phyloP scores from a whole-genome alignment of 2,888 invertebrate genomes.

The Cerastis rubricosa region DNA sequence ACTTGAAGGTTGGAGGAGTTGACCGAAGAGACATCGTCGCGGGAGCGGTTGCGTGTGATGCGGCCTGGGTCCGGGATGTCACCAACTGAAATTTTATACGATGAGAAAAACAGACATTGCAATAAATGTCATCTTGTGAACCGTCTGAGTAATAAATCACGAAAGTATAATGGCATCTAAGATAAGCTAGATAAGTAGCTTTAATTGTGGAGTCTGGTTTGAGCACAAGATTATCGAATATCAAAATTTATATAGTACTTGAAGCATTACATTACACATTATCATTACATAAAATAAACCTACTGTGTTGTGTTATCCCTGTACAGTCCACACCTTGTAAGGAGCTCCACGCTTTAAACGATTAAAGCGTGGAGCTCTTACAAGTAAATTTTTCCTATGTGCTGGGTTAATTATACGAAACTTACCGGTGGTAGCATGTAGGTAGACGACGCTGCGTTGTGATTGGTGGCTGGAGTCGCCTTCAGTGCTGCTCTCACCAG shows the following conservation, averaged over 20 bases:
- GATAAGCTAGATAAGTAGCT: background rate
- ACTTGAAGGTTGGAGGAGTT: constrained; percentile 92
- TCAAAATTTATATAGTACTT: background rate
- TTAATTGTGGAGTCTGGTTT: background rate
- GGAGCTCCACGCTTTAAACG: background rate
- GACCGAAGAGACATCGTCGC: constrained; percentile 94
- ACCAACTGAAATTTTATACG: constrained; percentile 90
- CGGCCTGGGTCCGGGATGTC: constrained; percentile 95
- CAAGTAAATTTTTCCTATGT: background rate
- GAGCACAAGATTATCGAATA: background rate
- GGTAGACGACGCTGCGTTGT: constrained; percentile 95
- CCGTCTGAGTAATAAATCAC: background rate
- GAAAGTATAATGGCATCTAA: background rate
- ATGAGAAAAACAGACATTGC: background rate
- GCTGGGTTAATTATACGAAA: background rate
- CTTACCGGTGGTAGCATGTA: constrained; percentile 95
- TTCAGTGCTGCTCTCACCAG: constrained; percentile 93
- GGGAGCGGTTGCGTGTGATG: constrained; percentile 91
- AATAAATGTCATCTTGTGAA: background rate
- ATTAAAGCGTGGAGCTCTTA: too few relatives aligned
- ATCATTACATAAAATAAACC: background rate
- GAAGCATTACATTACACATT: background rate
- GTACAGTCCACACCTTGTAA: background rate
- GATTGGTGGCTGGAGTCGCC: constrained; percentile 95
- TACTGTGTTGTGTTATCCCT: background rate